Percentiles rank a stretch among this genome's conserved stretches.
phyloP scores from a whole-genome alignment of 2,797 vertebrate species.

The Phalanger gymnotis region DNA sequence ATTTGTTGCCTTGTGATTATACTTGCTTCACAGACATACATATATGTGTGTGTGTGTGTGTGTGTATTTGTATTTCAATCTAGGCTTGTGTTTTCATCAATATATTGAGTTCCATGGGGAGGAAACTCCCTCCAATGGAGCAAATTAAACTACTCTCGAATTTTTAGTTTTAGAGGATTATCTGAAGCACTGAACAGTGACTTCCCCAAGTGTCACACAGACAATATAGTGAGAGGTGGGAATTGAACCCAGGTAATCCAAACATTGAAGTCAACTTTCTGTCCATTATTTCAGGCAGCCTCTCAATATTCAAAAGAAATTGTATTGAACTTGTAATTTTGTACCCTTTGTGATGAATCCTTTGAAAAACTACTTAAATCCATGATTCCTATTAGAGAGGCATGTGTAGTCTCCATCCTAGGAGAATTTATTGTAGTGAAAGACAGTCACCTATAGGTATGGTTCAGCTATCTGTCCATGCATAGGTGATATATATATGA shows the following conservation, averaged over 20 bases:
- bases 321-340: background rate
- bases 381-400: background rate
- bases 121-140: background rate
- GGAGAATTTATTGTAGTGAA: background rate
- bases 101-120: background rate
- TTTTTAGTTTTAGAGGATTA: background rate
- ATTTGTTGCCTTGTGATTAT: too few relatives aligned
- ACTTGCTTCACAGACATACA: too few relatives aligned
- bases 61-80: too few relatives aligned
- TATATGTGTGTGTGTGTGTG: accelerated
- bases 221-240: background rate
- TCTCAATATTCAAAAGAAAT: background rate
- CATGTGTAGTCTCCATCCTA: background rate
- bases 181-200: background rate
- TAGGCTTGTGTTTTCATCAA: too few relatives aligned
- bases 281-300: background rate
- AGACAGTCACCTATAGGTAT: background rate
- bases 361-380: background rate
- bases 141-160: background rate
- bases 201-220: too few relatives aligned
- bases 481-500: background rate
- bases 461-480: background rate
- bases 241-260: background rate
- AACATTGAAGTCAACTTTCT: background rate
- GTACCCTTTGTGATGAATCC: background rate